Conservation (phyloP, 2,113 vertebrate genomes). For the Nibea albiflora region DNA sequence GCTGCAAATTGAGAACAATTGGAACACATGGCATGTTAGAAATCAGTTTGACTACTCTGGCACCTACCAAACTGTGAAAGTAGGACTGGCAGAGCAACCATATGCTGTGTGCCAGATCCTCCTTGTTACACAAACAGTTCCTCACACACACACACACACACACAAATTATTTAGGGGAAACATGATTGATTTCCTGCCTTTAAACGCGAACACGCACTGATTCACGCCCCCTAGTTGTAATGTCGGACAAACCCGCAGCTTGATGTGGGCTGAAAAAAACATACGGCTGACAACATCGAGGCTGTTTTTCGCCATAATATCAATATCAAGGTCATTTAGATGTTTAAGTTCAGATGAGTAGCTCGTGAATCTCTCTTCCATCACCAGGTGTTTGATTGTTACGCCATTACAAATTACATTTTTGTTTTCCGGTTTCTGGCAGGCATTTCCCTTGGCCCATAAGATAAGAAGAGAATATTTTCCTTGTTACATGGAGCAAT, state of each 20-base stretch:
- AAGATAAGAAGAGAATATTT: conserved; percentile 46
- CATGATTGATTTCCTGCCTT: conserved; percentile 59
- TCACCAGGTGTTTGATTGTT: conserved; percentile 35
- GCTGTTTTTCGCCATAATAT: background rate
- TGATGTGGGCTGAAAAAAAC: conserved; percentile 4
- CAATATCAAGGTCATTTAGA: conserved; percentile 36
- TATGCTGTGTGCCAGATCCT: conserved; percentile 72
- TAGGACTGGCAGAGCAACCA: conserved; percentile 72
- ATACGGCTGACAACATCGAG: background rate
- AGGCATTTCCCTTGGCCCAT: background rate
- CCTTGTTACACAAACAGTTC: conserved; percentile 34
- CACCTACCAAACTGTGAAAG: conserved; percentile 72
- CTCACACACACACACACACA: conserved; percentile 26
- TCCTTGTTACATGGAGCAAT: conserved; percentile 51
- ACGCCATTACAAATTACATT: conserved; percentile 29
- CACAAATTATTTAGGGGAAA: conserved; percentile 28
- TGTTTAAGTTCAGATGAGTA: conserved; percentile 29
- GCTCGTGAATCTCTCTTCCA: conserved; percentile 30
- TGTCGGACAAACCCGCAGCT: conserved; percentile 13
- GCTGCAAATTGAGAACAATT: conserved; percentile 69
- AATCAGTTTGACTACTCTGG: conserved; percentile 73
- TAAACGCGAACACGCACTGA: conserved; percentile 16
- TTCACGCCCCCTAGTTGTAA: conserved; percentile 19
- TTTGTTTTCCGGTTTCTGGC: conserved; percentile 29
- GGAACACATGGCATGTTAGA: conserved; percentile 68